Conservation (phyloP, 2,797 vertebrate species). For the Liparis tanakae region DNA sequence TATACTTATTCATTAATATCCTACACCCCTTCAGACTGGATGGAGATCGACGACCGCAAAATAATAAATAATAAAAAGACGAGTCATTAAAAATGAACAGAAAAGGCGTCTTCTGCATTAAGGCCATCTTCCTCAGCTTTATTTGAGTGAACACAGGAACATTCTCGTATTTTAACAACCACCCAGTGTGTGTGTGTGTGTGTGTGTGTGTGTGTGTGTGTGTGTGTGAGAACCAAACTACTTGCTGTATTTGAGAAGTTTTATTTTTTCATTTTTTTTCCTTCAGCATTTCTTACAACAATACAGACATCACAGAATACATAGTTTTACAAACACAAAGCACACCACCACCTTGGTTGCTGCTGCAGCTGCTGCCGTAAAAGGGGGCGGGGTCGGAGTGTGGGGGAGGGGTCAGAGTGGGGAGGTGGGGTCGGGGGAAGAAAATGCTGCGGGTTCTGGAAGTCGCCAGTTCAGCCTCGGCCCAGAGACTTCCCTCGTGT, state of each 20-base stretch:
- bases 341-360: slow-evolving; percentile 80
- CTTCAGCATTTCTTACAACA: slow-evolving; percentile 83
- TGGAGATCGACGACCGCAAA: background rate
- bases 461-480: slow-evolving; percentile 58
- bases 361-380: slow-evolving; percentile 71
- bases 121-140: slow-evolving; percentile 26
- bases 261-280: slow-evolving; percentile 78
- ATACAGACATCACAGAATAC: slow-evolving; percentile 89
- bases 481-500: slow-evolving; percentile 29
- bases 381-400: slow-evolving; percentile 13
- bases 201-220: background rate
- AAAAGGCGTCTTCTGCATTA: slow-evolving; percentile 19
- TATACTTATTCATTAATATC: too few relatives aligned
- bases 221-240: slow-evolving; percentile 49
- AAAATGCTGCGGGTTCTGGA: slow-evolving; percentile 44
- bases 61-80: background rate
- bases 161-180: slow-evolving; percentile 4
- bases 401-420: background rate
- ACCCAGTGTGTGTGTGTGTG: slow-evolving; percentile 2
- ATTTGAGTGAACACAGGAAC: slow-evolving; percentile 9
- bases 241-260: slow-evolving; percentile 72
- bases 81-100: slow-evolving; percentile 19
- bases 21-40: background rate
- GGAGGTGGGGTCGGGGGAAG: background rate
- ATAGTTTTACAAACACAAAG: slow-evolving; percentile 90